A percentile compares a stretch with the other conserved stretches of the same genome.
Evolutionary conservation across 2,797 vertebrate species (phyloP).

Genomic region (Acomys russatus): DNA sequence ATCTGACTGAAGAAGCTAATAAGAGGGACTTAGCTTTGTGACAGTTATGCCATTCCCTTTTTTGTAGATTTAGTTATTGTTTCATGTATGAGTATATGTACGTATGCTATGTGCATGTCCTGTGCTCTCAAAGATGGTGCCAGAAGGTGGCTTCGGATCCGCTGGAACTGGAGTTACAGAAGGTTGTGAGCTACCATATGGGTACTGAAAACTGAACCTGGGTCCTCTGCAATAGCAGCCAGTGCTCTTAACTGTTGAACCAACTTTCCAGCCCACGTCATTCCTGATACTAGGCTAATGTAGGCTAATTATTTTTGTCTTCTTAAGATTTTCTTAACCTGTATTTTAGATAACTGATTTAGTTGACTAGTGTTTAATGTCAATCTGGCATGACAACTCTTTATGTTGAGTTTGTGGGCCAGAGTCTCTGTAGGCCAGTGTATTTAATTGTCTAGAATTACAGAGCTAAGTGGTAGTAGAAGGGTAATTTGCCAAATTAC

Average conservation of each 20-base stretch:
- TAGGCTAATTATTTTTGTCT: constrained; percentile 34
- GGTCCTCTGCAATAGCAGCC: background rate
- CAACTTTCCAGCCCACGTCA: background rate
- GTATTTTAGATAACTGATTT: constrained; percentile 34
- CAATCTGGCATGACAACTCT: background rate
- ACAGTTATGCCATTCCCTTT: background rate
- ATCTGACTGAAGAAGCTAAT: background rate
- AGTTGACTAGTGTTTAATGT: background rate
- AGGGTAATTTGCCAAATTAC: constrained; percentile 47
- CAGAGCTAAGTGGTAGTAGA: constrained; percentile 12
- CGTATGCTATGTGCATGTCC: background rate
- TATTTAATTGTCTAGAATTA: constrained; percentile 41
- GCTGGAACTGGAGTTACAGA: background rate
- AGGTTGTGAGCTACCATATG: background rate
- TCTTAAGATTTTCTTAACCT: constrained; percentile 32
- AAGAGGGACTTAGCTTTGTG: constrained; percentile 22
- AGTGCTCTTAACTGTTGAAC: background rate
- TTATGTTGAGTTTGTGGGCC: constrained; percentile 17
- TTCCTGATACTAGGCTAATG: background rate
- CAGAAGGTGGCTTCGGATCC: background rate
- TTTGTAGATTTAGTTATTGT: background rate
- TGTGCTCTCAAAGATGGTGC: background rate
- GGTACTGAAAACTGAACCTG: background rate
- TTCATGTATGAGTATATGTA: background rate
- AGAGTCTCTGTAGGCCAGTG: background rate